Evolutionary conservation across 2,113 vertebrate species (phyloP).

Genomic region (Meleagris gallopavo): DNA sequence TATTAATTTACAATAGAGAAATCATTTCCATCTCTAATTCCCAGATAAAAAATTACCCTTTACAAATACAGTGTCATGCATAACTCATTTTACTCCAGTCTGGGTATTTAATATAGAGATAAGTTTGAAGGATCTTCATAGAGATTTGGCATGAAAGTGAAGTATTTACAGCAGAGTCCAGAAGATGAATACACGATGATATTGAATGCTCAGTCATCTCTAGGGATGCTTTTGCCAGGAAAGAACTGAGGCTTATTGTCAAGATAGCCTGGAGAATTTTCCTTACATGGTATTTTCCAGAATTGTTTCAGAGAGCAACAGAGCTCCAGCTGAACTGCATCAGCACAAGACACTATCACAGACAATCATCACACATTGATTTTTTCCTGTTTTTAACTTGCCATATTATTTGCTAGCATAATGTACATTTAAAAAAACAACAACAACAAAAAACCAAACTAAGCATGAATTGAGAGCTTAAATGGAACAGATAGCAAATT

Average conservation of each 20-base stretch:
- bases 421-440: background rate
- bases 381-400: conserved; percentile 20
- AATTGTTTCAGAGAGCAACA: conserved; percentile 31
- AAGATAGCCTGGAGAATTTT: conserved; percentile 39
- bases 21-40: background rate
- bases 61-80: background rate
- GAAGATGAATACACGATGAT: background rate
- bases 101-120: background rate
- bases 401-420: background rate
- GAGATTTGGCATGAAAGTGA: background rate
- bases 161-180: background rate
- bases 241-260: conserved; percentile 12
- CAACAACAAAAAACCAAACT: background rate
- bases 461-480: background rate
- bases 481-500: background rate
- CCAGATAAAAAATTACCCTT: background rate
- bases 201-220: background rate
- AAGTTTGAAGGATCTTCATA: background rate
- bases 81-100: background rate
- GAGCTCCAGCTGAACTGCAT: conserved; percentile 48
- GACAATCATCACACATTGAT: background rate
- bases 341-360: conserved; percentile 1
- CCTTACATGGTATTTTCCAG: conserved; percentile 37
- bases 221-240: conserved; percentile 30
- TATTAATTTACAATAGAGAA: background rate